Evolutionary conservation across 2,113 vertebrate species (phyloP), one percentile per base, ranked within the genome.

Genomic region (Bufo gargarizans): DNA sequence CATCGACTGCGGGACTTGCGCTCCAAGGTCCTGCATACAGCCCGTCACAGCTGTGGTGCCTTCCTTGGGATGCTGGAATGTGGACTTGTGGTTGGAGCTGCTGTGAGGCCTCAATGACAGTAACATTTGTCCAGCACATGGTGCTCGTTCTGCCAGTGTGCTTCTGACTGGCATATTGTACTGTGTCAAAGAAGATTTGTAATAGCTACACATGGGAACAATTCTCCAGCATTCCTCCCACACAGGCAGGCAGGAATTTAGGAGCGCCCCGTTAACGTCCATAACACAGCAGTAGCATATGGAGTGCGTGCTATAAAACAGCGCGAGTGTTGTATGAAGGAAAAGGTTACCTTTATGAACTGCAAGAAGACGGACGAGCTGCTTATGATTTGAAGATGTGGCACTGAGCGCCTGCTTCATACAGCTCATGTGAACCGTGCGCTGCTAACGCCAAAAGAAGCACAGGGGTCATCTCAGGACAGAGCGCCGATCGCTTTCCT

Each of bases 101-200:
- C 79, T 76, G 69, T 88, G 69, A 45, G 69, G 58, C 56, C 69
- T 2, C 83, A 83, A 76, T 88, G 56, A 59, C 61, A 77, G 81
- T 69, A 89, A 89, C 87, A 89, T 89, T 89, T 89, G 87, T 89
- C 81, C 59, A 45, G 58, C 87, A 89, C 58, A 89, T 89, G 87
- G 55, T 56, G 72, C 61, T 78, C 82, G 69, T 82, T 69, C 17
- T 88, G 86, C 80, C 56, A 59, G 86, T 14, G 20, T 50, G 20
- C 71, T 77, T 61, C 81, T 89, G 87, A 89, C 87, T 89, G 87
- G 72, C 59, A 84, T 84, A 84, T 78, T 89, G 87, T 84, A 77
- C 72, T 49, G 50, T 67, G 87, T 84, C 87, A 89, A 77, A 77
- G 87, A 71, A 65, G 87, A 82, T 77, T 45, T 82, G 59, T 83